These are phyloP conservation scores for Eonycteris spelaea DNA, from an alignment of 2,113 vertebrate genomes.

Conservation along the genomic window DNA sequence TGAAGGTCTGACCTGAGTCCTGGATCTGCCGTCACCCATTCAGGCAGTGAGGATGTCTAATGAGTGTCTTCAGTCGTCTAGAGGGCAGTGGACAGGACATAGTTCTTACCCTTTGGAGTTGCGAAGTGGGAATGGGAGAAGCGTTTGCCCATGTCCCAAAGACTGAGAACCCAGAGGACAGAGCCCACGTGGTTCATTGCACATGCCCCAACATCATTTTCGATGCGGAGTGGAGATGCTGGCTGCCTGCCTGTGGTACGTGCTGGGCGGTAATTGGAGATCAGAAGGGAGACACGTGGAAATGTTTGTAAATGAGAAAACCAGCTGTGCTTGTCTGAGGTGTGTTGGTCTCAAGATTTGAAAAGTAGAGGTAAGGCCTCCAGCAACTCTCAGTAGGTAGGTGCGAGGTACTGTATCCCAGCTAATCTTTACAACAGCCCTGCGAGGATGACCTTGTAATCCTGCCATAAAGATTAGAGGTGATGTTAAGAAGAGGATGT, in stretches of 20 bases:
- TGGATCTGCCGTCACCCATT: not conserved
- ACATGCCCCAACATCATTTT: not conserved
- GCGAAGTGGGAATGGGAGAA: not conserved
- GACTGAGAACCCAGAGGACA: not conserved
- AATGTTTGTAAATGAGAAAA: not conserved
- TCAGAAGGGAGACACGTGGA: not conserved
- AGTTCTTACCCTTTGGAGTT: not conserved
- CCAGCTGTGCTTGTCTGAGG: not conserved
- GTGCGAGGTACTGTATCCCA: not conserved
- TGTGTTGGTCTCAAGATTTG: not conserved
- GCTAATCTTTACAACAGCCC: not conserved
- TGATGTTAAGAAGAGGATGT: not conserved
- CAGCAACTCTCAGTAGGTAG: not conserved
- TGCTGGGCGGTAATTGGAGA: not conserved
- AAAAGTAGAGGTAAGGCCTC: not conserved
- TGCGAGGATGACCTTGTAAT: not conserved
- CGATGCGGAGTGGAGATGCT: not conserved
- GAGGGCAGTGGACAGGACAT: not conserved
- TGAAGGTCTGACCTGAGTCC: not conserved
- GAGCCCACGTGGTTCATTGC: not conserved
- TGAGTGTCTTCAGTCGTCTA: not conserved
- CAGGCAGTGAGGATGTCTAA: not conserved
- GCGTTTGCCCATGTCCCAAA: not conserved
- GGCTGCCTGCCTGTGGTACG: not conserved
- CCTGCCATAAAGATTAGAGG: not conserved